phyloP scores from a whole-genome alignment of 2,888 invertebrate genomes.

The Ormia ochracea region DNA sequence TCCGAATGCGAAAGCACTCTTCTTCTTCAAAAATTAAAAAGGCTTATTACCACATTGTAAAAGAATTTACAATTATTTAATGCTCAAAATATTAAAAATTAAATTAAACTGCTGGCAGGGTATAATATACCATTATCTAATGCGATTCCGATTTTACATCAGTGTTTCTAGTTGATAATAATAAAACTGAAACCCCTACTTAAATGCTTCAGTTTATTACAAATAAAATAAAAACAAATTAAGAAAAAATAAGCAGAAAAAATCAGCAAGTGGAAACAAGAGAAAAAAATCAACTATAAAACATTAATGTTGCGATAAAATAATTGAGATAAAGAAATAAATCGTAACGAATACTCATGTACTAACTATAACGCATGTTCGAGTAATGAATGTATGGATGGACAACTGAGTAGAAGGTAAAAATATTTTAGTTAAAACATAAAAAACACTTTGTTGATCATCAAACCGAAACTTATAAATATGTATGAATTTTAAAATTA shows the following conservation, averaged over 20 bases:
- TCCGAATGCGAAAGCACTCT: too few relatives aligned
- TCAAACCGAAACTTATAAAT: conserved; percentile 73
- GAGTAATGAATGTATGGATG: background rate
- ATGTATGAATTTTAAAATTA: conserved; percentile 74
- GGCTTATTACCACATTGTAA: too few relatives aligned
- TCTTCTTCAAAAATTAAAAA: too few relatives aligned
- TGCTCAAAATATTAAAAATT: too few relatives aligned
- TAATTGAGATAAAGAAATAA: conserved; percentile 73
- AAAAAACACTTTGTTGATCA: conserved; percentile 56
- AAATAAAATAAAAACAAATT: background rate
- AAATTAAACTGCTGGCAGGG: too few relatives aligned
- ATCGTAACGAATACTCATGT: conserved; percentile 58
- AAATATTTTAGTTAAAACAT: conserved; percentile 46
- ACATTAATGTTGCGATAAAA: conserved; percentile 68
- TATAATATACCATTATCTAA: background rate
- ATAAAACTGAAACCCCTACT: conserved; percentile 18
- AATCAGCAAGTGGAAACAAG: background rate
- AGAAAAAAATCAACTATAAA: conserved; percentile 18
- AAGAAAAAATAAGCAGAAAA: background rate
- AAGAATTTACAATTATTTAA: too few relatives aligned
- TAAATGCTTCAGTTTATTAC: background rate
- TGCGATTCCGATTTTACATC: background rate
- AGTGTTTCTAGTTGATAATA: background rate
- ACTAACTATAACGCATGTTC: background rate
- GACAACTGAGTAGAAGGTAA: conserved; percentile 35